phyloP scores from a whole-genome alignment of 1,140 invertebrate species.

The Meloidogyne chitwoodi region DNA sequence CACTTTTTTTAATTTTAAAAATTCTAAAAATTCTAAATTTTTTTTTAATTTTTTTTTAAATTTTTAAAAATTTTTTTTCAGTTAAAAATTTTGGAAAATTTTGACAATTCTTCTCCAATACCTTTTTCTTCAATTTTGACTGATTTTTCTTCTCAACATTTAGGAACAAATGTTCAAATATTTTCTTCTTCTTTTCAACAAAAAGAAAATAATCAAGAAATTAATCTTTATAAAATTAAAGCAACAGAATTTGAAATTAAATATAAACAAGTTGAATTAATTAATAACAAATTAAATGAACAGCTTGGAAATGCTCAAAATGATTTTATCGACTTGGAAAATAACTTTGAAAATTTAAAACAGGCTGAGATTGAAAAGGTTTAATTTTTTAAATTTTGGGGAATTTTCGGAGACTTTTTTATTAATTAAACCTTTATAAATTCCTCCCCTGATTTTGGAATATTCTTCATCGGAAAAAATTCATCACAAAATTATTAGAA shows the following conservation, averaged over 20 bases:
- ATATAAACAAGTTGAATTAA: slow-evolving; percentile 1
- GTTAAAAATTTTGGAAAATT: neutral
- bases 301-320: slow-evolving; percentile 2
- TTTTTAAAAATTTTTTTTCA: neutral
- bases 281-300: slow-evolving; percentile 5
- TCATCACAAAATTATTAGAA: no score
- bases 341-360: neutral
- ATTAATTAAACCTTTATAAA: no score
- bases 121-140: neutral
- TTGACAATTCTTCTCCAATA: neutral
- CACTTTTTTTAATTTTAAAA: no score
- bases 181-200: neutral
- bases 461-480: no score
- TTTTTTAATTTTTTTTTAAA: neutral
- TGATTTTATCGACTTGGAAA: slow-evolving; percentile 12
- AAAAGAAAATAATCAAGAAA: neutral
- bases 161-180: neutral
- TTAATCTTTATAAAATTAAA: neutral
- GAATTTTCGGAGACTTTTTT: no score
- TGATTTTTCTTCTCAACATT: neutral
- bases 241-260: neutral
- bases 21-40: no score
- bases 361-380: neutral
- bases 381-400: neutral
- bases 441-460: no score